These are phyloP conservation scores for Aepyceros melampus DNA, from an alignment of 2,113 vertebrate genomes.

Conservation along the genomic window DNA sequence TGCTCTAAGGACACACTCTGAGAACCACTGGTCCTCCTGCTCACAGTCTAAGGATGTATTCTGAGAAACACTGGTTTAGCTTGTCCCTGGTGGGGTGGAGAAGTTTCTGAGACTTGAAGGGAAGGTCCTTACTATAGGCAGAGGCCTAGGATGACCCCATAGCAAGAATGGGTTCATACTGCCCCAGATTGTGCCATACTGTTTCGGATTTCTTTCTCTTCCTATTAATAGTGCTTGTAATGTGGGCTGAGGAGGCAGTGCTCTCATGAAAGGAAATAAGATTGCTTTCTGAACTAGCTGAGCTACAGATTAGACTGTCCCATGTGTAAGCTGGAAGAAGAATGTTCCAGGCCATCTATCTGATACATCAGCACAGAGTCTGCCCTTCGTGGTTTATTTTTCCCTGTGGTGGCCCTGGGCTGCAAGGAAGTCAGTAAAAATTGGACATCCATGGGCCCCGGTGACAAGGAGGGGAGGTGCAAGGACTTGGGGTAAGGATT, in stretches of 20 bases:
- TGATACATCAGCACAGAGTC: neutral
- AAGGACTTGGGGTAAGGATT: neutral
- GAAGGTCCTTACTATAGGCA: neutral
- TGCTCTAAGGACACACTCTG: neutral
- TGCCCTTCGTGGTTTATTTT: neutral
- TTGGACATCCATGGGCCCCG: neutral
- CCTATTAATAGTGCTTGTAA: too few relatives aligned
- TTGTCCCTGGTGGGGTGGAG: neutral
- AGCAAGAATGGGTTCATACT: neutral
- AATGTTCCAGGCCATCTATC: neutral
- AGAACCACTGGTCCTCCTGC: neutral
- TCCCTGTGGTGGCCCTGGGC: neutral
- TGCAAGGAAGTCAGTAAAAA: neutral
- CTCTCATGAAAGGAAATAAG: neutral
- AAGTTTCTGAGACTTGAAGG: neutral
- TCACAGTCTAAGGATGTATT: neutral
- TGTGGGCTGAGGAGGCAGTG: neutral
- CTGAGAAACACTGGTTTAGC: neutral
- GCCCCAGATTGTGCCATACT: neutral
- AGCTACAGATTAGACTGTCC: neutral
- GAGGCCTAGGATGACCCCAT: rapidly evolving
- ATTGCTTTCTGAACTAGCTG: neutral
- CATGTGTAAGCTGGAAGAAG: constrained; percentile 12
- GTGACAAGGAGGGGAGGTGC: neutral
- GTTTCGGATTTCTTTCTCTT: neutral